Evolutionary conservation across 1,140 invertebrate genomes (phyloP), one percentile per base, ranked within the genome.

Genomic region (Spodoptera litura): DNA sequence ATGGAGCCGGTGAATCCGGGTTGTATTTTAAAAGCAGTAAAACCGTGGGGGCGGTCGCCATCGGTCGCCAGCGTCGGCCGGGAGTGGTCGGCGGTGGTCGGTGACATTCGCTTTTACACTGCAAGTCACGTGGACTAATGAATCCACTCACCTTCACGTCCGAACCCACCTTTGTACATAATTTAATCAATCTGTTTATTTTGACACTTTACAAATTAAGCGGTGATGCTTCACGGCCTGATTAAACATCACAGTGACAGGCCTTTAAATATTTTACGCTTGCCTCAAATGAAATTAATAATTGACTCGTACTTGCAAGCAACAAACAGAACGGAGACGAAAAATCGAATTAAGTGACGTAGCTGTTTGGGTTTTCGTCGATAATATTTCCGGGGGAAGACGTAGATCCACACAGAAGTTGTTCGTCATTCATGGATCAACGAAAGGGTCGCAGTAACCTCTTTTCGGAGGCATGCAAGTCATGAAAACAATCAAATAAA

Each of bases 41-140:
- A 83, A 83, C 51, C 49, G 61, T 52, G 68, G 79, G 78, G 77
- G 73, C 44, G 59, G 58, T 53, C 44, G 58, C 61, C 74, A 62
- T 78, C 61, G 71, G 79, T 68, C 79, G 55, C 20, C 11, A 25
- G 59, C 59, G 55, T 31, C 49, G 20, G 20, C 20, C 68, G 52
- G 68, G 68, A 55, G 55, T 77, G 76, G 61, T 56, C 58, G 82
- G 89, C 86, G 81, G 87, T 85, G 88, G 76, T 83, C 80, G 84
- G 81, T 87, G 89, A 93, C 88, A 88, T 83, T 87, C 84, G 84
- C 81, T 85, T 88, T 85, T 82, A 84, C 83, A 87, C 53, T 88
- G 88, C 91, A 93, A 91, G 90, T 93, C 90, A 93, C 89, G 88
- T 89, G 89, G 68, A 82, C 84, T 93, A 92, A 92, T 91, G 89